Evolutionary conservation across 2,888 invertebrate genomes (phyloP), one percentile per base, ranked within the genome.

Genomic region (Cheilosia grossa): DNA sequence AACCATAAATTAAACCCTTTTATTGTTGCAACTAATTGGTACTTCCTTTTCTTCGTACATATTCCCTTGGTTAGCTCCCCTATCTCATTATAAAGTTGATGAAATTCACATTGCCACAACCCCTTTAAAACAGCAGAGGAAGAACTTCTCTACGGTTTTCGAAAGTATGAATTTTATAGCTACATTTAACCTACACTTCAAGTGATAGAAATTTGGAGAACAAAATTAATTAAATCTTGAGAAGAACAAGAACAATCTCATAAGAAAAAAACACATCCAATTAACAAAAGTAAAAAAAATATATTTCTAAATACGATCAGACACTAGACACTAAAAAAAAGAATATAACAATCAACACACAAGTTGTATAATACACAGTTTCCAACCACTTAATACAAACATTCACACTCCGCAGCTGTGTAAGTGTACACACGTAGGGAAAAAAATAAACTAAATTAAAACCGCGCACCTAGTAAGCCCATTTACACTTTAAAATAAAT

Each of bases 401-500:
- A 85, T 81, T 81, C 75, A 24, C 51, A 75, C 59, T 70, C 24
- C 21, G 10, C 19, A 37, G 33, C 13, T 56, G 33, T 47, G 63
- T 33, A 24, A 80, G 30, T 49, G 24, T 7, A 40, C 21, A 37
- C 13, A 37, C 37, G 4, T 37, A 13, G 13, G 9, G 2, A 37
- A 37, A 37, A 37, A 5, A 0, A 75, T 42, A 33, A 44, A 37
- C 17, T 19, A 61, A 56, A 37, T 24, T 17, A 56, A 58, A 37
- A 49, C 53, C 33, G 53, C 64, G 69, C 74, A 37, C 37, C 37
- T 70, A 47, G 58, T 56, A 72, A 66, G 72, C 77, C 75, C 85
- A 67, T 81, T 85, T 85, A 77, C 81, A 81, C 75, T 75, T 72
- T 47, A 40, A 61, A 81, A 56, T 54, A 70, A 85, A 70, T 61